phyloP scores from a whole-genome alignment of 2,113 vertebrate genomes.

The Crotalus horridus region DNA sequence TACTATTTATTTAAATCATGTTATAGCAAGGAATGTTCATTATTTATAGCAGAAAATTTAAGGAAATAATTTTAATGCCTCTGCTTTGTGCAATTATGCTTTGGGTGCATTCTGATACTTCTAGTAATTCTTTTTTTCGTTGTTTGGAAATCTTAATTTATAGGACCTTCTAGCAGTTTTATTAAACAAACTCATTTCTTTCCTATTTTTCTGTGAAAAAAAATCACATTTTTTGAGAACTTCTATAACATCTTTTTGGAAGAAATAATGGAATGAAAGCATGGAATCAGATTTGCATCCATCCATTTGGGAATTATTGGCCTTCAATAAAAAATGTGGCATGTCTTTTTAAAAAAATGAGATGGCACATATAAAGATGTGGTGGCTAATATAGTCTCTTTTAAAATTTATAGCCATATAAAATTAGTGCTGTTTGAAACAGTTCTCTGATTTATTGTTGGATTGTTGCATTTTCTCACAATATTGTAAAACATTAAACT shows the following conservation, averaged over 20 bases:
- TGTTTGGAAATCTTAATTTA: neutral
- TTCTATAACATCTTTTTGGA: neutral
- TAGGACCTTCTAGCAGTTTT: neutral
- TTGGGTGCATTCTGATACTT: neutral
- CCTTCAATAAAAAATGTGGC: neutral
- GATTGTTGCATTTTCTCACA: neutral
- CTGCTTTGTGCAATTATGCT: neutral
- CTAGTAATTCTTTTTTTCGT: neutral
- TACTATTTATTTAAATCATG: neutral
- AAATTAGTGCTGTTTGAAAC: neutral
- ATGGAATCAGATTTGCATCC: neutral
- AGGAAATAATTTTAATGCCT: neutral
- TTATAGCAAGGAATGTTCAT: neutral
- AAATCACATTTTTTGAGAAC: neutral
- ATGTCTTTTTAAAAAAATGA: neutral
- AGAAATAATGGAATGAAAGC: neutral
- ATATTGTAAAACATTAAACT: neutral
- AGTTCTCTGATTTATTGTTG: neutral
- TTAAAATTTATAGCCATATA: neutral
- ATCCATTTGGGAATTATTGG: neutral
- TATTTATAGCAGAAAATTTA: neutral
- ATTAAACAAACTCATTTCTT: neutral
- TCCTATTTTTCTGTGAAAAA: neutral
- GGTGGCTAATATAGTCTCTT: neutral
- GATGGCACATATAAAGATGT: neutral